Conservation (phyloP, 2,888 invertebrate species). For the Glomeris marginata region DNA sequence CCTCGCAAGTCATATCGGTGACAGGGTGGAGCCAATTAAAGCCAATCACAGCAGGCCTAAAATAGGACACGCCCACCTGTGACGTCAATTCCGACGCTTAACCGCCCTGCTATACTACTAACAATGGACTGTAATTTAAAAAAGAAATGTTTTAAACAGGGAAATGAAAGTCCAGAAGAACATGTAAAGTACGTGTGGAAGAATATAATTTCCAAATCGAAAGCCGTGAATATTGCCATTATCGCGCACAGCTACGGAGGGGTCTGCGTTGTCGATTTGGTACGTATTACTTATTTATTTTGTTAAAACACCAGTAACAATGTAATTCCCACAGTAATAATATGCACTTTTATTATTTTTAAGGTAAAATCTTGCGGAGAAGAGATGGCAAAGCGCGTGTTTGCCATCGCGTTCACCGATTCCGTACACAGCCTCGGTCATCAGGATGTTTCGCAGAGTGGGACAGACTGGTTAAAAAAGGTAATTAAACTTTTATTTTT, state of each 20-base stretch:
- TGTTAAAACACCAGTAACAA: not conserved
- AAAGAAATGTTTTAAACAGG: conserved; percentile 24
- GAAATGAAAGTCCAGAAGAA: conserved; percentile 41
- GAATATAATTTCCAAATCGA: conserved; percentile 41
- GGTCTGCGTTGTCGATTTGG: conserved; percentile 44
- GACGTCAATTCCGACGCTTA: too few relatives aligned
- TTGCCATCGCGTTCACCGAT: conserved; percentile 61
- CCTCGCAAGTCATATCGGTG: too few relatives aligned
- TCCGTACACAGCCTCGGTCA: conserved; percentile 43
- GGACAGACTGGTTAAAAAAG: conserved; percentile 22
- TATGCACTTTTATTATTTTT: conserved; percentile 2
- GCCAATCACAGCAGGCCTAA: too few relatives aligned
- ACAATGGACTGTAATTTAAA: not conserved
- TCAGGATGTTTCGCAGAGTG: conserved; percentile 19
- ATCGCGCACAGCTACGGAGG: conserved; percentile 72
- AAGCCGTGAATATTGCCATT: conserved; percentile 48
- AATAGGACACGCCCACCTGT: too few relatives aligned
- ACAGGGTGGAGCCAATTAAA: too few relatives aligned
- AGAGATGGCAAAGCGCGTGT: conserved; percentile 48
- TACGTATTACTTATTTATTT: conserved; percentile 24
- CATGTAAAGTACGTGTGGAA: conserved; percentile 56
- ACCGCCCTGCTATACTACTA: too few relatives aligned
- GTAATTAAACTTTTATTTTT: conserved; percentile 17
- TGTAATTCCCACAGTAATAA: not conserved
- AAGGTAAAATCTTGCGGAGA: conserved; percentile 16